Conservation (phyloP, 2,888 invertebrate genomes). For the Andrena praecox region DNA sequence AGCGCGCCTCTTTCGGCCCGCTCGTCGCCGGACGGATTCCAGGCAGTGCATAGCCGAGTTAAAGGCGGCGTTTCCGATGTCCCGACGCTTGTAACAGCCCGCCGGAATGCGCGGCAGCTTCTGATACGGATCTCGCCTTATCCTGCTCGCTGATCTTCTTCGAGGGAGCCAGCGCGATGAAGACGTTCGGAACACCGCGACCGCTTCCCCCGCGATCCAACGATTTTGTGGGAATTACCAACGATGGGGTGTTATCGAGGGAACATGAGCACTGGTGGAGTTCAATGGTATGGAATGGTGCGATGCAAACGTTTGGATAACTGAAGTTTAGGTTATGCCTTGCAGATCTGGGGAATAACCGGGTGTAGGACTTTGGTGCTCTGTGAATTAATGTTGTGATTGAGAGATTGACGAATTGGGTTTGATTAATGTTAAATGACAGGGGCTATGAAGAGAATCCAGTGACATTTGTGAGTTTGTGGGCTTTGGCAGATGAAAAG, state of each 20-base stretch:
- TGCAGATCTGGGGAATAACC: no score
- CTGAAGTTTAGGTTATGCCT: no score
- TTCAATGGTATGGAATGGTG: no score
- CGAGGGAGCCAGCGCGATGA: slow-evolving; percentile 36
- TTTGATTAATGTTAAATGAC: no score
- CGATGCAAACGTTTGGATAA: no score
- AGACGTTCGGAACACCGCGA: slow-evolving; percentile 45
- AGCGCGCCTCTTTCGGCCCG: slow-evolving; percentile 42
- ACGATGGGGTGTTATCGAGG: not conserved
- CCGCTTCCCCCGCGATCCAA: slow-evolving; percentile 6
- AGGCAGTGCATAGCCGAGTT: slow-evolving; percentile 55
- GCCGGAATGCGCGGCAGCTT: slow-evolving; percentile 63
- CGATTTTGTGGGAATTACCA: slow-evolving; percentile 16
- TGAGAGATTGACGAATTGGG: no score
- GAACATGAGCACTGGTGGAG: no score
- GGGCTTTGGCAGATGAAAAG: no score
- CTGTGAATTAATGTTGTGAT: no score
- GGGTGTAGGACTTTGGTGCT: no score
- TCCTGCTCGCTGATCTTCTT: slow-evolving; percentile 51
- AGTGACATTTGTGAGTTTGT: no score
- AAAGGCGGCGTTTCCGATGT: slow-evolving; percentile 63
- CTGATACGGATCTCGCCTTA: slow-evolving; percentile 67
- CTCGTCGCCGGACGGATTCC: slow-evolving; percentile 65
- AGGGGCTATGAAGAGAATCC: no score
- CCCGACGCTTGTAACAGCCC: slow-evolving; percentile 58